Base-by-base conservation (phyloP, 2,888 invertebrate species). In the Drosophila anomelani region DNA sequence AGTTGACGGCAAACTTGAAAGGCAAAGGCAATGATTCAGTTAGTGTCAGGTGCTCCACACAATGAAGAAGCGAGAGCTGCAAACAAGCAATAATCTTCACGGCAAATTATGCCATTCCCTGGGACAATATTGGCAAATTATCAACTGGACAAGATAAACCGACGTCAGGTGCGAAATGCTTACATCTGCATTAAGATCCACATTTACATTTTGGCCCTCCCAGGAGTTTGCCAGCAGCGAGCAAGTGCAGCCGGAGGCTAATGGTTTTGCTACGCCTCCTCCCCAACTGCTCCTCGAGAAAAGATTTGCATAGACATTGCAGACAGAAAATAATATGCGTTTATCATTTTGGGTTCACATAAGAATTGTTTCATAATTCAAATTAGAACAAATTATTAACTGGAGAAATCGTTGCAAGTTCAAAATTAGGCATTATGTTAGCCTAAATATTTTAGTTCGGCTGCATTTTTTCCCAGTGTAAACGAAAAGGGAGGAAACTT, bases 161-260 rank as follows among this genome's bases (percentile, higher is more conserved):
- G 46, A 58, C 75, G 66, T 74, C 85, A 87, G 88, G 88, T 87
- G 88, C 76, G 72, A 83, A 87, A 56, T 82, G 85, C 80, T 87
- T 76, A 69, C 80, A 75, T 36, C 70, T 74, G 82, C 78, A 77
- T 84, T 81, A 81, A 47, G 68, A 76, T 62, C 59, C 72, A 64
- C 71, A 71, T 73, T 71, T 34, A 57, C 74, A 74, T 74, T 68
- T 60, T 67, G 57, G 54, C 38, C 56, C 20, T 44, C 46, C 59
- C 57, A 53, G 44, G 55, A 61, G 58, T 76, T 68, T 61, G 55
- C 46, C 76, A 74, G 43, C 7, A 67, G 57, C 12, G 32, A 55
- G 54, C 53, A 62, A 39, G 20, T 17, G 54, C 54, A 58, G 49
- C 38, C 58, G 53, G 17, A 53, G 51, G 61, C 71, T 80, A 80